Evolutionary conservation across 2,113 vertebrate genomes (phyloP), one percentile per base, ranked within the genome.

Genomic region (Dipodomys spectabilis): DNA sequence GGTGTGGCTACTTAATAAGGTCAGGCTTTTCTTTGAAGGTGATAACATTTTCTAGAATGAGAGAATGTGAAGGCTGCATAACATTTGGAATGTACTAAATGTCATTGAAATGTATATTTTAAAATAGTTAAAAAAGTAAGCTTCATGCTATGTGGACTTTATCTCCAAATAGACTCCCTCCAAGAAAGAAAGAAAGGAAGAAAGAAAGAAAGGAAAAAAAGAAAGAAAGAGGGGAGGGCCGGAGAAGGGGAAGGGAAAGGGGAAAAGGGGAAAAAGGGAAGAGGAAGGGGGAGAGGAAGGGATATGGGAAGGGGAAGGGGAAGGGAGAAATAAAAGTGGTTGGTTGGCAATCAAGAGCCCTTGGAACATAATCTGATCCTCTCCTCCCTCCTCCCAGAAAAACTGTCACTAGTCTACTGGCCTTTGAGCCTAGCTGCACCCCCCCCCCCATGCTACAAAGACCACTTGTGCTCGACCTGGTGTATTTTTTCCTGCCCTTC

Each of bases 11-110:
- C 25, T 88, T 94, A 27, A 30, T 82, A 60, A 1, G 44, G 23
- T 68, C 15, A 49, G 7, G 7, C 16, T 62, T 74, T 88, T 27
- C 78, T 79, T 86, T 32, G 12, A 49, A 30, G 2, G 5, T 83
- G n/a, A 79, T 79, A 49, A 90, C 75, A 81, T 79, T 32, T 86
- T 81, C 20, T 93, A 57, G 19, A 95, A 75, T 57, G 69, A 64
- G 62, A 89, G 19, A 35, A 22, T 19, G 10, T 75, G 5, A 77
- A 32, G 60, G 6, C 62, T 73, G 39, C 27, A 44, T n/a, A 86
- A 44, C 10, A 49, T 23, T 72, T 39, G 62, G 64, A 88, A 85
- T 73, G 45, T 86, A 89, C 18, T 86, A 75, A 82, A 75, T 57
- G 20, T 5, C 65, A 67, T 67, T 80, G 25, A 74, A 79, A 44